A percentile compares a stretch with the other conserved stretches of the same genome.
These are phyloP conservation scores for Synanthedon myopaeformis DNA, from an alignment of 2,888 invertebrate species.

Conservation along the genomic window DNA sequence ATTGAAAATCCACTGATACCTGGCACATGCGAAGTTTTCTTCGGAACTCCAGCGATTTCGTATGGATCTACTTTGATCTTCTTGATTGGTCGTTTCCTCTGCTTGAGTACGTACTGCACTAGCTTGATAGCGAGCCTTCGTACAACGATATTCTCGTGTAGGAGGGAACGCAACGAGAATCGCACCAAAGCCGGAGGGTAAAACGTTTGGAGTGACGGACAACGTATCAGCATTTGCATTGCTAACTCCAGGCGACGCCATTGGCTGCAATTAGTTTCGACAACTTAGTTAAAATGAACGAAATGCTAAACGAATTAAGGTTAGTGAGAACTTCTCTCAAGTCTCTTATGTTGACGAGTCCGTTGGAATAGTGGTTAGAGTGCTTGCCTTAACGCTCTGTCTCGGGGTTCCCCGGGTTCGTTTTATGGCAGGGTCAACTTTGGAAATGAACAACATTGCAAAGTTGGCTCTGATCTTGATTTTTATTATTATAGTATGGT, in stretches of 20 bases:
- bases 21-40: constrained; percentile 36
- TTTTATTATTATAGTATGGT: no score
- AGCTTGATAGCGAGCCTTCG: constrained; percentile 77
- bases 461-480: no score
- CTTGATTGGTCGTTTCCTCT: constrained; percentile 76
- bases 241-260: constrained; percentile 87
- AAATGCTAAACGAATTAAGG: no score
- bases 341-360: no score
- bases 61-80: constrained; percentile 72
- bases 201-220: constrained; percentile 78
- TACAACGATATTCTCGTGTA: constrained; percentile 84
- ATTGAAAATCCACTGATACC: constrained; percentile 20
- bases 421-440: no score
- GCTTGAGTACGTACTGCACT: constrained; percentile 74
- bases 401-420: no score
- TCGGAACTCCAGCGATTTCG: constrained; percentile 37
- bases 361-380: no score
- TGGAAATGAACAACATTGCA: no score
- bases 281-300: no score
- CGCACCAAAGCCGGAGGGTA: constrained; percentile 75
- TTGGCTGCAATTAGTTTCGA: constrained; percentile 58
- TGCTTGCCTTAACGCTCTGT: no score
- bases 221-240: constrained; percentile 76
- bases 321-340: no score
- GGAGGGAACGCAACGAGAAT: constrained; percentile 73